These are phyloP conservation scores for Camelus bactrianus DNA, from an alignment of 2,113 vertebrate genomes.

Conservation along the genomic window DNA sequence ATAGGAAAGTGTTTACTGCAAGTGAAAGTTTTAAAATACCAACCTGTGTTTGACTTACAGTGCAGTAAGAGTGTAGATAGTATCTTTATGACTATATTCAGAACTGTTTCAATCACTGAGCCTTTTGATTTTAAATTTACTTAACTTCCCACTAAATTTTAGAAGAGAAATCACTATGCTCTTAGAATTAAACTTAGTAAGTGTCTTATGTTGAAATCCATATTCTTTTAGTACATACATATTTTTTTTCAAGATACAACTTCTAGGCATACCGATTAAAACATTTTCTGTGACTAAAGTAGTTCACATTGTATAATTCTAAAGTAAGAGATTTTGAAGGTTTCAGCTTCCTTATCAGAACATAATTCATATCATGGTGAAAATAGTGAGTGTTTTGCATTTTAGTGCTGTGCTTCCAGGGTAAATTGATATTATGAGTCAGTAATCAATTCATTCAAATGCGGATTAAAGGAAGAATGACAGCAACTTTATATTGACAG, in stretches of 20 bases:
- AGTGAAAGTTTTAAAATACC: slow-evolving; percentile 55
- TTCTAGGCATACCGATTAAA: slow-evolving; percentile 83
- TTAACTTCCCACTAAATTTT: slow-evolving; percentile 75
- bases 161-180: slow-evolving; percentile 78
- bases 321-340: slow-evolving; percentile 83
- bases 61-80: slow-evolving; percentile 72
- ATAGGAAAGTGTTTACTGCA: slow-evolving; percentile 42
- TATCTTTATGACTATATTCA: slow-evolving; percentile 58
- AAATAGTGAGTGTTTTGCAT: slow-evolving; percentile 83
- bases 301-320: slow-evolving; percentile 74
- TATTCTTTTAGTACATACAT: slow-evolving; percentile 74
- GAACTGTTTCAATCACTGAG: slow-evolving; percentile 55
- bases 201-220: slow-evolving; percentile 80
- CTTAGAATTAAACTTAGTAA: slow-evolving; percentile 80
- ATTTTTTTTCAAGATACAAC: slow-evolving; percentile 81
- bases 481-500: slow-evolving; percentile 80
- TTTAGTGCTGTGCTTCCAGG: slow-evolving; percentile 84
- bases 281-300: slow-evolving; percentile 82
- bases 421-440: slow-evolving; percentile 82
- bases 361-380: slow-evolving; percentile 81
- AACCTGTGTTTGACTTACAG: slow-evolving; percentile 28
- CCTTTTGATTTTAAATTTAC: slow-evolving; percentile 64
- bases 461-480: slow-evolving; percentile 85
- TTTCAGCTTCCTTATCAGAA: slow-evolving; percentile 84
- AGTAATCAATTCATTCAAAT: slow-evolving; percentile 83